Percentiles rank a stretch among this genome's conserved stretches.
Evolutionary conservation across 2,113 vertebrate genomes (phyloP).

Genomic region (Nyctereutes procyonoides): DNA sequence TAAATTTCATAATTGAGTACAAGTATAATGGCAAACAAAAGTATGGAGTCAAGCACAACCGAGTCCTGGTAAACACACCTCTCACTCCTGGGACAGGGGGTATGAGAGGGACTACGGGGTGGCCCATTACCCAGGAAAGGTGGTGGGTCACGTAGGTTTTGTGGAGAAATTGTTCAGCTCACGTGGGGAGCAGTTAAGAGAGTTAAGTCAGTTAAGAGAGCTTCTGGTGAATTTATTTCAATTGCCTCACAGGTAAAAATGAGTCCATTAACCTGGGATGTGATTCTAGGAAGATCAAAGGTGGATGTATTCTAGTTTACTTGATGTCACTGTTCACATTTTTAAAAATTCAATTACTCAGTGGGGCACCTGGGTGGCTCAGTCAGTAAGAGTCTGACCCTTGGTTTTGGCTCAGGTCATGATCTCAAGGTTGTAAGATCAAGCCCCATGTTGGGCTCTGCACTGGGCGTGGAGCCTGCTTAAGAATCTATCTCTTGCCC

Average conservation of each 20-base stretch:
- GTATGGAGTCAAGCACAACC: background rate
- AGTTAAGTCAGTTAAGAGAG: background rate
- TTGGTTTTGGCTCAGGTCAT: background rate
- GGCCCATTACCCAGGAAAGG: background rate
- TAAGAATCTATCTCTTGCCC: too few species aligned
- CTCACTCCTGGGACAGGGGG: background rate
- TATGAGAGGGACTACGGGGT: background rate
- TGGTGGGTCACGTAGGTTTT: background rate
- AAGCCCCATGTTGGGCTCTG: background rate
- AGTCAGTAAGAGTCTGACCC: background rate
- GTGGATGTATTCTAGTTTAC: background rate
- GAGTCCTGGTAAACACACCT: background rate
- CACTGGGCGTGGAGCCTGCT: too few species aligned
- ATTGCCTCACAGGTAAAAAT: background rate
- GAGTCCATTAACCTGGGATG: background rate
- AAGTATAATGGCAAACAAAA: background rate
- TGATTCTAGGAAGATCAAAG: background rate
- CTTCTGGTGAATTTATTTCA: background rate
- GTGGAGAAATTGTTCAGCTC: background rate
- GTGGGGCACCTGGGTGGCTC: background rate
- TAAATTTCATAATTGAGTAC: background rate
- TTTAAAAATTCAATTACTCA: background rate
- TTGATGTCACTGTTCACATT: background rate
- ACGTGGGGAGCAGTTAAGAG: too few species aligned
- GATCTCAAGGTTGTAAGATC: background rate